These are phyloP conservation scores for Bembecia ichneumoniformis DNA, from an alignment of 2,888 invertebrate genomes.

Conservation along the genomic window DNA sequence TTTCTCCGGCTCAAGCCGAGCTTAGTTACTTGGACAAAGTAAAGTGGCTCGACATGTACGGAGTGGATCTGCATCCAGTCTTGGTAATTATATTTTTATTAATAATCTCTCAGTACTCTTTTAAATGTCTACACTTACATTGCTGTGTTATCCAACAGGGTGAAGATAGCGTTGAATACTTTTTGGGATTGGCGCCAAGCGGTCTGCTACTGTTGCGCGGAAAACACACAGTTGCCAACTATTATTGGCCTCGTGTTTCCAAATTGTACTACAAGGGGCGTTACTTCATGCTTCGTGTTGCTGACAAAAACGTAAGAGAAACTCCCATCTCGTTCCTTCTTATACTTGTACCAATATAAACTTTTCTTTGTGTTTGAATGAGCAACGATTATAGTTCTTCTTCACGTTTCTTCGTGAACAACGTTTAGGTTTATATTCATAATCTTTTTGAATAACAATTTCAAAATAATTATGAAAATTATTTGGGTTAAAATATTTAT, in stretches of 20 bases:
- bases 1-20: slow-evolving; percentile 93
- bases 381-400: too few species aligned
- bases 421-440: too few species aligned
- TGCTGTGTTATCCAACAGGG: slow-evolving; percentile 73
- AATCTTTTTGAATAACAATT: too few species aligned
- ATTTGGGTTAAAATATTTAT: too few species aligned
- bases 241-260: slow-evolving; percentile 98
- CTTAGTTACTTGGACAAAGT: slow-evolving; percentile 96
- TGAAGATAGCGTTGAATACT: slow-evolving; percentile 97
- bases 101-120: background rate
- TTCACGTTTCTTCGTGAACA: too few species aligned
- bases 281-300: slow-evolving; percentile 95
- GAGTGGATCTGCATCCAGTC: slow-evolving; percentile 96
- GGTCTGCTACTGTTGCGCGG: slow-evolving; percentile 95
- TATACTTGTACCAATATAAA: too few species aligned
- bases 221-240: slow-evolving; percentile 96
- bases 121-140: background rate
- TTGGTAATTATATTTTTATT: slow-evolving; percentile 78
- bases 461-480: too few species aligned
- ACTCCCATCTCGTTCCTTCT: background rate
- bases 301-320: slow-evolving; percentile 92
- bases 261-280: slow-evolving; percentile 97
- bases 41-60: slow-evolving; percentile 99
- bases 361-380: too few species aligned
- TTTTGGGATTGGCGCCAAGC: slow-evolving; percentile 94